Evolutionary conservation across 2,888 invertebrate genomes (phyloP).

Genomic region (Lobophora halterata): DNA sequence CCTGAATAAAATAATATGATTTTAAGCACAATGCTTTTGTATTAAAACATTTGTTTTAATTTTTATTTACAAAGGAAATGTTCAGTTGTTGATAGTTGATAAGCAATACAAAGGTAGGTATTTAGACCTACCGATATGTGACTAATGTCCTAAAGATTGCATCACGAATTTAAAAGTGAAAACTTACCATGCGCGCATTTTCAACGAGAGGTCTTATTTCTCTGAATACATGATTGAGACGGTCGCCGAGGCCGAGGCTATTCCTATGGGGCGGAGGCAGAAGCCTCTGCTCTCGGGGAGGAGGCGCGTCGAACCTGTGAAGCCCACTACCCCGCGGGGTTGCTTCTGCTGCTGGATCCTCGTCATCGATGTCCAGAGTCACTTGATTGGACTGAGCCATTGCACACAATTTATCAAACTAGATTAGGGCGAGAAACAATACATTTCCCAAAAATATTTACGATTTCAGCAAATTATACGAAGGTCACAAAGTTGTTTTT

Average conservation of each 20-base stretch:
- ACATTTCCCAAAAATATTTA: conserved; percentile 44
- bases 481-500: too few relatives aligned
- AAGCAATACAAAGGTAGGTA: background rate
- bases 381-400: conserved; percentile 73
- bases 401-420: conserved; percentile 8
- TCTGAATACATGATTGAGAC: conserved; percentile 75
- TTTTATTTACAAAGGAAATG: too few relatives aligned
- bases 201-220: conserved; percentile 85
- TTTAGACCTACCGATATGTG: background rate
- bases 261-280: conserved; percentile 47
- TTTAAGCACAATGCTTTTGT: too few relatives aligned
- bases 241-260: conserved; percentile 67
- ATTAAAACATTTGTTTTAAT: too few relatives aligned
- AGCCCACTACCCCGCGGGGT: conserved; percentile 52
- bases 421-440: conserved; percentile 14
- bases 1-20: conserved; percentile 40
- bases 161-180: conserved; percentile 31
- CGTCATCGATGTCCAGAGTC: conserved; percentile 66
- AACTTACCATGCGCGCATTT: conserved; percentile 78
- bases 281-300: conserved; percentile 45
- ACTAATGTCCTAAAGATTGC: conserved; percentile 28
- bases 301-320: conserved; percentile 55
- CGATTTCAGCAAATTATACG: conserved; percentile 7
- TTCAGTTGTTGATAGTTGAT: too few relatives aligned
- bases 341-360: conserved; percentile 51